phyloP scores from a whole-genome alignment of 2,888 invertebrate species.

The Drosophila atripex region DNA sequence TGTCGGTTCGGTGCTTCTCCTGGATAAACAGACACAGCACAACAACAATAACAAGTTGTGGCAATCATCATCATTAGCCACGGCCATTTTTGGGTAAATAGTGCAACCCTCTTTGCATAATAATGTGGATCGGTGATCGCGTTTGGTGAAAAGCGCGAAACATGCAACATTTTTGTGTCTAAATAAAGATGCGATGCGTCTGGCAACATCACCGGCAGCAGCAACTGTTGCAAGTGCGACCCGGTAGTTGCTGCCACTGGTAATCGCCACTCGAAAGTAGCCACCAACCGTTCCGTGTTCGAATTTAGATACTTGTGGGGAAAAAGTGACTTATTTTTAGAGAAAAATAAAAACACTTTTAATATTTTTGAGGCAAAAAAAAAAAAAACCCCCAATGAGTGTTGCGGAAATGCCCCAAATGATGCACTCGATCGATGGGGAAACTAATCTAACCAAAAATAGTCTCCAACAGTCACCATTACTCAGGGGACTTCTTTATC shows the following conservation, averaged over 20 bases:
- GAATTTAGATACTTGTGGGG: slow-evolving; percentile 16
- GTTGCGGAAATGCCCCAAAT: not conserved
- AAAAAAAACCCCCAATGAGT: not conserved
- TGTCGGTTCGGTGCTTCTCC: slow-evolving; percentile 16
- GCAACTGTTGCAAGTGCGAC: slow-evolving; percentile 41
- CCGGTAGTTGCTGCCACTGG: slow-evolving; percentile 62
- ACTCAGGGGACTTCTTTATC: not conserved
- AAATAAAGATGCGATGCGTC: slow-evolving; percentile 76
- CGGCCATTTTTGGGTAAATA: slow-evolving; percentile 83
- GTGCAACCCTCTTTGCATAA: slow-evolving; percentile 84
- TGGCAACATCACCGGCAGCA: slow-evolving; percentile 39
- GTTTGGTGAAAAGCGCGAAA: slow-evolving; percentile 77
- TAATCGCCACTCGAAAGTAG: slow-evolving; percentile 40
- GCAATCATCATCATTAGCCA: slow-evolving; percentile 81
- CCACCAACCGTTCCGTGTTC: slow-evolving; percentile 34
- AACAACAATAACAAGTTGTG: slow-evolving; percentile 11
- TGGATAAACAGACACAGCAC: slow-evolving; percentile 7
- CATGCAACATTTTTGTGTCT: slow-evolving; percentile 78
- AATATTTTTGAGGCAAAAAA: not conserved
- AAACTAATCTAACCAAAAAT: slow-evolving; percentile 18
- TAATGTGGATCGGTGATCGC: slow-evolving; percentile 80
- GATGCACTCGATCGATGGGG: slow-evolving; percentile 2
- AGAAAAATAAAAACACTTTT: not conserved
- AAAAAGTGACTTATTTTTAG: slow-evolving; percentile 11
- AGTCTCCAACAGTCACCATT: slow-evolving; percentile 5